Conservation (phyloP, 2,888 invertebrate species). For the Biston betularia region DNA sequence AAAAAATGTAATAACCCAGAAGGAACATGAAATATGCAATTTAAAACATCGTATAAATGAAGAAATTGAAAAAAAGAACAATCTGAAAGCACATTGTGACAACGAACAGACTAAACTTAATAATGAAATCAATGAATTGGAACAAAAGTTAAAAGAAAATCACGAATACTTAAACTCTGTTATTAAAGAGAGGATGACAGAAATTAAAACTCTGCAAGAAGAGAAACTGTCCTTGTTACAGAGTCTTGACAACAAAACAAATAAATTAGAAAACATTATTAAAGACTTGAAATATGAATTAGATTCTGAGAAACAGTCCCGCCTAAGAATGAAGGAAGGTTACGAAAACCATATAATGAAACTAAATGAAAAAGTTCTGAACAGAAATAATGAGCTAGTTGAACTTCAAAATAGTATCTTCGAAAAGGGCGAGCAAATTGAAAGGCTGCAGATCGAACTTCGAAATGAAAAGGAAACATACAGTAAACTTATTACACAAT, state of each 20-base stretch:
- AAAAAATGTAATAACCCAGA: slow-evolving; percentile 59
- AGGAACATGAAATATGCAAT: slow-evolving; percentile 64
- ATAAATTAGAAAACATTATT: slow-evolving; percentile 64
- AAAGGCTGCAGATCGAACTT: slow-evolving; percentile 62
- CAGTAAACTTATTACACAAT: slow-evolving; percentile 57
- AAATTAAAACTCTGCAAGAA: slow-evolving; percentile 73
- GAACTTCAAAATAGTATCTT: slow-evolving; percentile 73
- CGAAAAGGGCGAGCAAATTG: slow-evolving; percentile 70
- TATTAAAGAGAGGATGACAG: slow-evolving; percentile 67
- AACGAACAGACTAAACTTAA: slow-evolving; percentile 69
- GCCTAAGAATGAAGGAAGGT: slow-evolving; percentile 65
- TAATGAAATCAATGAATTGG: slow-evolving; percentile 72
- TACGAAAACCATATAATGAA: slow-evolving; percentile 73
- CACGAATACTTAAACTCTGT: slow-evolving; percentile 58
- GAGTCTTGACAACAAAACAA: slow-evolving; percentile 68
- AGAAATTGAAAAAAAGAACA: slow-evolving; percentile 69
- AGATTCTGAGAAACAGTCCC: slow-evolving; percentile 64
- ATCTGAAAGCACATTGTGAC: slow-evolving; percentile 60
- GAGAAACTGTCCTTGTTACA: slow-evolving; percentile 70
- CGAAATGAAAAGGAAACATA: slow-evolving; percentile 62
- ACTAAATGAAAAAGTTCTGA: slow-evolving; percentile 73
- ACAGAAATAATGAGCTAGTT: slow-evolving; percentile 76
- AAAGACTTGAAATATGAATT: slow-evolving; percentile 62
- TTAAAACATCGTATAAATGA: slow-evolving; percentile 73
- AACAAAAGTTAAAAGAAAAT: slow-evolving; percentile 66